Percentiles rank a stretch among this genome's conserved stretches.
These are phyloP conservation scores for Triops cancriformis DNA, from an alignment of 1,140 invertebrate genomes.

Conservation along the genomic window DNA sequence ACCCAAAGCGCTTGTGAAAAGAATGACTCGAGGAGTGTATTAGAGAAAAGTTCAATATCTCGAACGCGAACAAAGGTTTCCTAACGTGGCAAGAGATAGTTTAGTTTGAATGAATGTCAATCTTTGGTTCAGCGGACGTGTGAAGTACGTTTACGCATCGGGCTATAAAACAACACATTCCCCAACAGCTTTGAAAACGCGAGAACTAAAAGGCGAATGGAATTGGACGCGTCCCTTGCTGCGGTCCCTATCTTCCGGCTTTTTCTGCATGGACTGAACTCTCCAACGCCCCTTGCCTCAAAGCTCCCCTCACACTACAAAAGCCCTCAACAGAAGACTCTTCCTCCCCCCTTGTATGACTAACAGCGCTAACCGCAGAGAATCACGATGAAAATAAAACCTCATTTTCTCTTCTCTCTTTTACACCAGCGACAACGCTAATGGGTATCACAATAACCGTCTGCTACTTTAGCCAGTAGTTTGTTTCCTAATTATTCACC, in stretches of 20 bases:
- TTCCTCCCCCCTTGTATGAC: not conserved
- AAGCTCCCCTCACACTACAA: not conserved
- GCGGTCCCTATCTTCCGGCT: not conserved
- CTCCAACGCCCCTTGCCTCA: not conserved
- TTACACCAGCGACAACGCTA: not conserved
- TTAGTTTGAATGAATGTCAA: too few species aligned
- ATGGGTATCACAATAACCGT: not conserved
- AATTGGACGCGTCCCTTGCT: not conserved
- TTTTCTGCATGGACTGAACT: not conserved
- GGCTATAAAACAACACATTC: too few species aligned
- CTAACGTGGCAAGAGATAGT: too few species aligned
- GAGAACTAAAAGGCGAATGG: not conserved
- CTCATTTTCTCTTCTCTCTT: not conserved
- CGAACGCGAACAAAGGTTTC: too few species aligned
- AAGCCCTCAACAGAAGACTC: not conserved
- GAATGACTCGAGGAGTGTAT: too few species aligned
- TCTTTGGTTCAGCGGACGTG: too few species aligned
- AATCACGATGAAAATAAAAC: not conserved
- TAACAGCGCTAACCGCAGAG: not conserved
- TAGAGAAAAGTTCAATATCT: too few species aligned
- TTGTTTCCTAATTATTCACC: not conserved
- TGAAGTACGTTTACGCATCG: too few species aligned
- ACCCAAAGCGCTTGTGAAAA: too few species aligned
- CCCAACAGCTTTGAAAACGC: not conserved
- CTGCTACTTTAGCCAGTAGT: not conserved